These are phyloP conservation scores for Podabrus alpinus DNA, from an alignment of 2,888 invertebrate species.

Conservation along the genomic window DNA sequence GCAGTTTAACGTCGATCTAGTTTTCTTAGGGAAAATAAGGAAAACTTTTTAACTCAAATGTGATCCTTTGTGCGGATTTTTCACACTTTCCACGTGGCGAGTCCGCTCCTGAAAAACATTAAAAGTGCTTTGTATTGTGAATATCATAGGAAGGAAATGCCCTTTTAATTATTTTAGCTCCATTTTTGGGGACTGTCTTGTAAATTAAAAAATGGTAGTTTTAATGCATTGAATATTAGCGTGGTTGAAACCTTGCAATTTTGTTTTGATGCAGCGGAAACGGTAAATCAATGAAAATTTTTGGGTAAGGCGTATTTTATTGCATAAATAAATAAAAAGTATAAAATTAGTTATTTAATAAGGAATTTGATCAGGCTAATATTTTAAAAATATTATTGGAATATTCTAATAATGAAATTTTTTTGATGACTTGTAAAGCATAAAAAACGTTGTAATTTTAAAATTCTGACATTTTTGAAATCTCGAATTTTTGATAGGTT, in stretches of 20 bases:
- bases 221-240: no score
- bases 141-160: no score
- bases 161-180: no score
- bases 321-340: not conserved
- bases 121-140: no score
- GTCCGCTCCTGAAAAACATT: no score
- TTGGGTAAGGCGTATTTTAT: not conserved
- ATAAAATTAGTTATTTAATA: not conserved
- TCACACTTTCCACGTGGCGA: no score
- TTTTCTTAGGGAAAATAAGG: no score
- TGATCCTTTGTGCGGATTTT: no score
- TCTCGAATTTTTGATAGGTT: slow-evolving; percentile 1
- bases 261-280: not conserved
- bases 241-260: not conserved
- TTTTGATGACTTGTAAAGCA: not conserved
- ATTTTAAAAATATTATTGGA: slow-evolving; percentile 1
- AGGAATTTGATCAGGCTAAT: slow-evolving; percentile 1
- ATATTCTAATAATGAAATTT: not conserved
- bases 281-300: not conserved
- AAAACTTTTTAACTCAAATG: no score
- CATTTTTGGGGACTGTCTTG: no score
- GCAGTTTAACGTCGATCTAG: no score
- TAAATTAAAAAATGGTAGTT: not conserved
- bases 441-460: not conserved
- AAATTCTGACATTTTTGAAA: not conserved